Conservation (phyloP, 2,888 invertebrate species). For the Metalampra italica region DNA sequence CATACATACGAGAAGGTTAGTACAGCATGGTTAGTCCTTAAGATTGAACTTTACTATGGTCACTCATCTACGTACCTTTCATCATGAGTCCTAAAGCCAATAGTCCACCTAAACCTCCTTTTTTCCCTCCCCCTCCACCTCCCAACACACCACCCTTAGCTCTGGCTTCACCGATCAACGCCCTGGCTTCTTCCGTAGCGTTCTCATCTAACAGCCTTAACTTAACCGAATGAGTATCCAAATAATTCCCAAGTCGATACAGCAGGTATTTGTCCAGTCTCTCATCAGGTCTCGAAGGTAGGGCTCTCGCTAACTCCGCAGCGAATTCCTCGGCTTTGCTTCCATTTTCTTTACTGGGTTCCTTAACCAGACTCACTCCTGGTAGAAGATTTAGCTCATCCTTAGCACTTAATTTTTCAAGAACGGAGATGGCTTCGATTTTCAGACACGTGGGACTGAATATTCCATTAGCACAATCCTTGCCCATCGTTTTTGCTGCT, state of each 20-base stretch:
- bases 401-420: conserved; percentile 61
- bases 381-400: conserved; percentile 59
- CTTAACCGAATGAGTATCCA: conserved; percentile 86
- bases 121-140: conserved; percentile 64
- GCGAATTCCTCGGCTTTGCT: conserved; percentile 84
- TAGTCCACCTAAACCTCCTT: conserved; percentile 73
- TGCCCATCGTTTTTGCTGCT: conserved; percentile 49
- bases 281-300: conserved; percentile 87
- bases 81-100: conserved; percentile 80
- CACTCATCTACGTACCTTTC: conserved; percentile 71
- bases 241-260: conserved; percentile 83
- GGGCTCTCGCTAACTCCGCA: conserved; percentile 84
- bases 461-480: conserved; percentile 61
- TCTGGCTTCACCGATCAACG: conserved; percentile 75
- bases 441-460: conserved; percentile 66
- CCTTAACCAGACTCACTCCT: conserved; percentile 83
- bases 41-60: too few species aligned
- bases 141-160: conserved; percentile 68
- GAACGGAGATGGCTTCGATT: conserved; percentile 62
- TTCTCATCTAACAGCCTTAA: conserved; percentile 83
- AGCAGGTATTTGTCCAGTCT: conserved; percentile 86
- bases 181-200: conserved; percentile 78
- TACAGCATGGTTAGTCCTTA: too few species aligned
- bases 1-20: too few species aligned
- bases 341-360: conserved; percentile 65